Base-by-base conservation (phyloP, 2,888 invertebrate species). In the Agrochola macilenta region DNA sequence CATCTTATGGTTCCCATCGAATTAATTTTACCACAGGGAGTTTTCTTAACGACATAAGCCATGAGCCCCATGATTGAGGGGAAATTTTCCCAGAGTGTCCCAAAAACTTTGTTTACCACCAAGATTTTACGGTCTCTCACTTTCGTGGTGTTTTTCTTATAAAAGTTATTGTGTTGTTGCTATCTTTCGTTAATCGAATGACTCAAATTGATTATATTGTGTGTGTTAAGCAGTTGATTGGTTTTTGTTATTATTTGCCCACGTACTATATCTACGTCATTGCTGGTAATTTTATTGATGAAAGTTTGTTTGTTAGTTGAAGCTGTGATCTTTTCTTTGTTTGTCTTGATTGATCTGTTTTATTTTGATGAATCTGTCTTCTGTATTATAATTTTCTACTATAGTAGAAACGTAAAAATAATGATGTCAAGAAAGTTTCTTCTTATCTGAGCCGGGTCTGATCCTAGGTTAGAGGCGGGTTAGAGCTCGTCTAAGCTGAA, bases 21-120 rank as follows among this genome's bases (percentile, higher is more conserved):
- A 91, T 92, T 93, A 94, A 95, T 94, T 91, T 92, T 89, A 90
- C 95, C 93, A 90, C 88, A 78, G 93, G 94, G 95, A 94, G 91
- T 94, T 93, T 90, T 85, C 87, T 92, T 95, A 94, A 95, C 92
- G 93, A 92, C 92, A 87, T 90, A 89, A 89, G 88, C 88, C 88
- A 90, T 88, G 89, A 86, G 88, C 86, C 86, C 76, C 88, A 90
- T 87, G 88, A 85, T 88, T 87, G 87, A 84, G 85, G 83, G 87
- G 89, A 88, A 69, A 88, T 90, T 89, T 89, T 86, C 58, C 73
- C 63, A 85, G 84, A 85, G 84, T 88, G 85, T 84, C 81, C 79
- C 68, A 49, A 76, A 81, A 88, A 77, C 82, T 87, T 89, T 88
- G 89, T 89, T 89, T 89, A 87, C 83, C 74, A 75, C 81, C 84